Base-by-base conservation (phyloP, 2,113 vertebrate species). In the Myiozetetes cayanensis region DNA sequence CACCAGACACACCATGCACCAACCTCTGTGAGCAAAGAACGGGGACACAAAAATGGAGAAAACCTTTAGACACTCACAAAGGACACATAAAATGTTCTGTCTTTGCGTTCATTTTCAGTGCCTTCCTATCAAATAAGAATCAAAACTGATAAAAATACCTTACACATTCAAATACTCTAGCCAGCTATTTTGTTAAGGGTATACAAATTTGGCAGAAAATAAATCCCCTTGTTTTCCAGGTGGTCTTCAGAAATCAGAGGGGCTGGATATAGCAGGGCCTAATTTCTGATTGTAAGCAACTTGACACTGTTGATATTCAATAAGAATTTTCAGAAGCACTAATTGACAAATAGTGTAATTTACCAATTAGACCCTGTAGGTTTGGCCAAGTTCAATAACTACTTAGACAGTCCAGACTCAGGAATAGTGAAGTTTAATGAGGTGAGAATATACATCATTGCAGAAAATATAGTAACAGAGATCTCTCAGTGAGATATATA, bases 351-450 rank as follows among this genome's bases (percentile, higher is more conserved):
- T 39, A 53, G 0, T 25, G 28, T 39, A 46, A n/a, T 47, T 41
- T 53, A 14, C 24, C 8, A 20, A 2, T 21, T 22, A 11, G 8
- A 1, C 14, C 30, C 25, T 4, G 6, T 2, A 17, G 28, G 16
- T 46, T 33, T 53, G 62, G 23, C 28, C 30, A 46, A 21, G 18
- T 47, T n/a, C 53, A 25, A 2, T 14, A 9, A 61, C 44, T 4
- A 13, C 24, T 10, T 19, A 20, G 39, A 75, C 4, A 20, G 39
- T 17, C 23, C 20, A 53, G 18, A 37, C 20, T 44, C 18, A 33
- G 1, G 0, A 28, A 10, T 12, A 59, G 10, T 7, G 70, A 7
- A 53, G 28, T 20, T 37, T 44, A 33, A 2, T 28, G 35, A 61
- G 28, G 70, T n/a, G 37, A 7, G 62, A 14, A 39, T 6, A 8